A percentile compares a stretch with the other conserved stretches of the same genome.
These are phyloP conservation scores for Sparus aurata DNA, from an alignment of 2,797 vertebrate species.

Conservation along the genomic window DNA sequence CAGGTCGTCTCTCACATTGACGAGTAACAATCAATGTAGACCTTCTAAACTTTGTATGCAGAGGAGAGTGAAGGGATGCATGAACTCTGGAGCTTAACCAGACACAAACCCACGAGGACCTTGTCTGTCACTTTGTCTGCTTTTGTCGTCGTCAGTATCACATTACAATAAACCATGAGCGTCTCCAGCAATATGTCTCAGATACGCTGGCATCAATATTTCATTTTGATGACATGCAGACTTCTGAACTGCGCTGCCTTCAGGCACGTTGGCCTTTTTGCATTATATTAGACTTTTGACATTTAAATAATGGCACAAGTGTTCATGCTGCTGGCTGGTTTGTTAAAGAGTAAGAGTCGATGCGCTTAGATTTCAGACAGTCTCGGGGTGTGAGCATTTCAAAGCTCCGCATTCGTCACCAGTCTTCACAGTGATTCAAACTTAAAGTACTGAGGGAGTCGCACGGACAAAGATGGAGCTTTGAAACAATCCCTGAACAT, in stretches of 20 bases:
- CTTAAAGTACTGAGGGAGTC: neutral
- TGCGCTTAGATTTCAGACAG: conserved; percentile 14
- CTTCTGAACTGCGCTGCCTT: neutral
- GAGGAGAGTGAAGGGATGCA: neutral
- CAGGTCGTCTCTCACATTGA: neutral
- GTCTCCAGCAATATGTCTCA: neutral
- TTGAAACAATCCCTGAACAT: conserved; percentile 1
- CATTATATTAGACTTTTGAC: conserved; percentile 3
- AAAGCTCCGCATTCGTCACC: conserved; percentile 20
- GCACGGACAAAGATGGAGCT: neutral
- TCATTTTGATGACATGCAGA: neutral
- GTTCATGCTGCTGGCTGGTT: conserved; percentile 6
- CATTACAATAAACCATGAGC: neutral
- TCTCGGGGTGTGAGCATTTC: neutral
- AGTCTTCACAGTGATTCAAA: conserved; percentile 15
- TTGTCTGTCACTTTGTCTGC: neutral
- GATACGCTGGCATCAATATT: neutral
- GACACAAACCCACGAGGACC: conserved; percentile 10
- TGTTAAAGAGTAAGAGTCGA: neutral
- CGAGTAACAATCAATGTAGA: conserved; percentile 22
- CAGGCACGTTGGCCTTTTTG: neutral
- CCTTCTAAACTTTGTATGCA: conserved; percentile 6
- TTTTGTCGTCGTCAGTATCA: conserved; percentile 12
- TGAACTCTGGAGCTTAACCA: conserved; percentile 1
- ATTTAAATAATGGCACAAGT: conserved; percentile 10